Conservation (phyloP, 2,888 invertebrate genomes). For the Cryptocephalus primarius region DNA sequence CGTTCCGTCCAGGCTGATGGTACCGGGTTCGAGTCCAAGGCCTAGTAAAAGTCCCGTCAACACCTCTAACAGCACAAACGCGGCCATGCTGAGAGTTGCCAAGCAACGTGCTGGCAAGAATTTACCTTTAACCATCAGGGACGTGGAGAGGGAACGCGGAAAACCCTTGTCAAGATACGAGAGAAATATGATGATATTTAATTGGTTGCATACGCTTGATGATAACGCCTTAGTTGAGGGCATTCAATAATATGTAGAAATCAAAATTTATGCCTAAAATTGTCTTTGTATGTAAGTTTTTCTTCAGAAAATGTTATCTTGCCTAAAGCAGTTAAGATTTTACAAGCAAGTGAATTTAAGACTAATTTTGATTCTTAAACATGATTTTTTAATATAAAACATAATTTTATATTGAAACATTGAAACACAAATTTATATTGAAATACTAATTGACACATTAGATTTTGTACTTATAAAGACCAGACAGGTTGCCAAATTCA, state of each 20-base stretch:
- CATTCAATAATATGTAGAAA: slow-evolving; percentile 24
- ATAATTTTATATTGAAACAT: no score
- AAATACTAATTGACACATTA: no score
- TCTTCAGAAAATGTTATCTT: no score
- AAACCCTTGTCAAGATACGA: slow-evolving; percentile 81
- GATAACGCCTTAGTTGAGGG: slow-evolving; percentile 50
- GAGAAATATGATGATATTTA: slow-evolving; percentile 91
- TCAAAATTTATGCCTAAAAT: background rate
- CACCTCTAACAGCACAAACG: slow-evolving; percentile 35
- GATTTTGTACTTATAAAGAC: no score
- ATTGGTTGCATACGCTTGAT: slow-evolving; percentile 83
- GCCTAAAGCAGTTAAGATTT: no score
- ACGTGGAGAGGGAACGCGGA: slow-evolving; percentile 71
- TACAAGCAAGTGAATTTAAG: no score
- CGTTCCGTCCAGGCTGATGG: slow-evolving; percentile 32
- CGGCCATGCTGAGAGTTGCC: slow-evolving; percentile 34
- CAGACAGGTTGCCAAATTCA: no score
- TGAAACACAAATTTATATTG: no score
- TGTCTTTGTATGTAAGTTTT: no score
- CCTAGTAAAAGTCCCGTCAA: slow-evolving; percentile 20
- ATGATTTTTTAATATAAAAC: no score
- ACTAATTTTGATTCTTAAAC: no score
- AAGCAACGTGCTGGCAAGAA: slow-evolving; percentile 41
- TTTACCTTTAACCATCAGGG: slow-evolving; percentile 59
- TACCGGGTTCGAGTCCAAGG: slow-evolving; percentile 32